Percentiles rank a stretch among this genome's conserved stretches.
phyloP scores from a whole-genome alignment of 2,797 vertebrate genomes.

The Onychomys torridus region DNA sequence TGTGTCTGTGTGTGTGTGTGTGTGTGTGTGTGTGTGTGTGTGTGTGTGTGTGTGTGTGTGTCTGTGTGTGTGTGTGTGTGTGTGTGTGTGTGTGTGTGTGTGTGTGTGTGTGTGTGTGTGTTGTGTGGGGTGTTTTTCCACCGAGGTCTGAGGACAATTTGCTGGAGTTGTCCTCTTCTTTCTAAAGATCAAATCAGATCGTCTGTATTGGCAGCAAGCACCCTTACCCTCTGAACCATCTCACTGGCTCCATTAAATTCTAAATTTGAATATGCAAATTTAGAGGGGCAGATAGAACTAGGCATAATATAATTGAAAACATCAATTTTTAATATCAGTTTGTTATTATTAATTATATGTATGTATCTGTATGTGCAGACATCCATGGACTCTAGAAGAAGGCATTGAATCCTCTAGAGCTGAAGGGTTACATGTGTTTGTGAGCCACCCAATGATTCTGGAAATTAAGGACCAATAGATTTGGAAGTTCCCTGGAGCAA shows the following conservation, averaged over 20 bases:
- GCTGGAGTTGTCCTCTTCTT: background rate
- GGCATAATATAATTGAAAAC: background rate
- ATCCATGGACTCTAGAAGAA: background rate
- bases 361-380: no score
- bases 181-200: background rate
- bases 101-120: background rate
- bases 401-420: no score
- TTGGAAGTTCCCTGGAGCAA: background rate
- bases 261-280: background rate
- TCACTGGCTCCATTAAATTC: background rate
- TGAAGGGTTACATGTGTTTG: background rate
- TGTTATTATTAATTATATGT: background rate
- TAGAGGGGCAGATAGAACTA: background rate
- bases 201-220: background rate
- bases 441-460: background rate
- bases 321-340: background rate
- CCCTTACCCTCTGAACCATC: background rate
- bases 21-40: background rate
- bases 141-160: background rate
- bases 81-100: no score
- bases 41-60: background rate
- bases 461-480: background rate
- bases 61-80: background rate
- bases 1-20: background rate
- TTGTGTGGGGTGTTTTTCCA: background rate